Conservation (phyloP, 2,113 vertebrate species). For the Apodemus sylvaticus region DNA sequence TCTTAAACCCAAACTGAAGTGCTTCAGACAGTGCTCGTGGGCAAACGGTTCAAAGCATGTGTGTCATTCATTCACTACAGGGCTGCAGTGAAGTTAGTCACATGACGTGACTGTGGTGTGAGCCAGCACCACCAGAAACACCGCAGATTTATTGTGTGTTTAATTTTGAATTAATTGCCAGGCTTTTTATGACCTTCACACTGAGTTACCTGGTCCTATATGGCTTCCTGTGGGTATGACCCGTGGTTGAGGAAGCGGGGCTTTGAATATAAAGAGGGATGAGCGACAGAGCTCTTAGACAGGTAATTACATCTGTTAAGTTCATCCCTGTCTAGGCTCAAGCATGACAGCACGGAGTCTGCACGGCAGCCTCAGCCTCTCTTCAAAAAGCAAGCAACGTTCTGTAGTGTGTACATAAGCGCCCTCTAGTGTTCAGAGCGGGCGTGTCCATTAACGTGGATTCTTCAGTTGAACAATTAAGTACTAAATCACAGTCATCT, state of each 20-base stretch:
- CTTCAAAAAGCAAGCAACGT: neutral
- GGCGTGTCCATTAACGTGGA: neutral
- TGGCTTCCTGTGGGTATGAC: too few relatives aligned
- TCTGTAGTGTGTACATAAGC: neutral
- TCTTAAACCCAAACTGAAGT: neutral
- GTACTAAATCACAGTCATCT: neutral
- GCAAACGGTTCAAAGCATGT: too few relatives aligned
- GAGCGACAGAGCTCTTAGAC: too few relatives aligned
- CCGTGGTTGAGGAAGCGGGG: neutral
- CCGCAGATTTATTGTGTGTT: too few relatives aligned
- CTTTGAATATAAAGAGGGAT: neutral
- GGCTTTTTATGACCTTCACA: neutral
- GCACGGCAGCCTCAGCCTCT: neutral
- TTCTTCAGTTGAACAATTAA: neutral
- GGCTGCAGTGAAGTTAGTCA: neutral
- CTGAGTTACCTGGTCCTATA: neutral
- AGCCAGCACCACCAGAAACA: neutral
- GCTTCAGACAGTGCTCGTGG: neutral
- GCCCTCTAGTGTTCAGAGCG: conserved; percentile 72
- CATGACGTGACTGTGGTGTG: neutral
- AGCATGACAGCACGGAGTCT: accelerated
- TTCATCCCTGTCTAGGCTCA: accelerated
- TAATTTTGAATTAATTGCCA: neutral
- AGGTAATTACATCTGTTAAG: neutral
- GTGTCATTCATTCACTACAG: too few relatives aligned